Evolutionary conservation across 2,113 vertebrate genomes (phyloP).

Genomic region (Bubo blakistoni): DNA sequence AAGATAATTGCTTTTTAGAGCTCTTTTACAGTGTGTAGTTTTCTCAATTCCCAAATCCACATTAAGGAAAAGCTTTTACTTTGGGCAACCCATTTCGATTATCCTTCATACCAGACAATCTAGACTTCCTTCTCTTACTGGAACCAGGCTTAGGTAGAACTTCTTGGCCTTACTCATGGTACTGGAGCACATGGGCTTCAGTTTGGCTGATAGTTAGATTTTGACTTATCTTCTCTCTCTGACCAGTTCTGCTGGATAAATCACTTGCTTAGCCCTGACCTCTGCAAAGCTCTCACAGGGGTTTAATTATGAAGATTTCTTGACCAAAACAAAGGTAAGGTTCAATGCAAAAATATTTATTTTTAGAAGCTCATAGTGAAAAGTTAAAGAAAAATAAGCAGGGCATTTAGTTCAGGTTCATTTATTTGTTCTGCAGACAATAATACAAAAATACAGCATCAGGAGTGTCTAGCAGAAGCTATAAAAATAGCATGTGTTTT

Average conservation of each 20-base stretch:
- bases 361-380: not conserved
- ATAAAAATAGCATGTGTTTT: constrained; percentile 36
- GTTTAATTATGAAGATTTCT: not conserved
- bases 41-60: not conserved
- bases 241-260: not conserved
- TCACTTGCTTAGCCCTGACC: not conserved
- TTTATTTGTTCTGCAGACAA: constrained; percentile 25
- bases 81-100: not conserved
- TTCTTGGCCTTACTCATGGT: not conserved
- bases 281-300: not conserved
- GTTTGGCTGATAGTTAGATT: not conserved
- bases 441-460: not conserved
- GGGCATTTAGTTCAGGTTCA: not conserved
- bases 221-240: not conserved
- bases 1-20: not conserved
- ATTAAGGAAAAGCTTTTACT: not conserved
- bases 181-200: not conserved
- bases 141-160: not conserved
- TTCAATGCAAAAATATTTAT: not conserved
- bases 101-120: not conserved
- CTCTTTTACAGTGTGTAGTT: not conserved
- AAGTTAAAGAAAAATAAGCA: not conserved
- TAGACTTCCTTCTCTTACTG: not conserved
- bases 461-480: not conserved
- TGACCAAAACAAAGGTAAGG: not conserved